Conservation (phyloP, 2,888 invertebrate species). For the Cartodere bifasciata region DNA sequence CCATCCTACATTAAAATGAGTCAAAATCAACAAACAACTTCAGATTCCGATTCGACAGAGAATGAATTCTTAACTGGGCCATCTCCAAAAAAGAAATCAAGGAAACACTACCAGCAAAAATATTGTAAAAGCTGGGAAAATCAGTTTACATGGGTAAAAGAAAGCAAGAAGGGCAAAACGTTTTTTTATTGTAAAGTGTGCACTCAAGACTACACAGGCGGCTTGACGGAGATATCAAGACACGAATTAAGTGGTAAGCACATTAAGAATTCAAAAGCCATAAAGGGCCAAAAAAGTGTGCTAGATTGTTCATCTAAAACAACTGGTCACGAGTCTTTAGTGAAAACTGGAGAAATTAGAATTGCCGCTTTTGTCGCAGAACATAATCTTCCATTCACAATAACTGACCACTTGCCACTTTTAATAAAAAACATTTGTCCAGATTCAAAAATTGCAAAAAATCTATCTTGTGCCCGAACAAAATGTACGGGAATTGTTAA, state of each 20-base stretch:
- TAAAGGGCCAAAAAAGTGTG: no score
- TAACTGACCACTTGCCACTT: not conserved
- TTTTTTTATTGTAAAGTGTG: conserved; percentile 11
- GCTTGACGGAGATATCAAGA: conserved; percentile 11
- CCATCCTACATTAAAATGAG: no score
- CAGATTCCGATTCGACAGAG: no score
- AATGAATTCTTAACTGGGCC: no score
- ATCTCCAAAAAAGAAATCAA: no score
- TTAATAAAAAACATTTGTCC: not conserved
- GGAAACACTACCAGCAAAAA: no score
- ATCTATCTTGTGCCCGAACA: not conserved
- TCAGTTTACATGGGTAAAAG: no score
- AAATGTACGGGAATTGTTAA: not conserved
- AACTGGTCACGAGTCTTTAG: no score
- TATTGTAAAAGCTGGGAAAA: no score
- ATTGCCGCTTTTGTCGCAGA: not conserved
- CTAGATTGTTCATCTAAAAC: no score
- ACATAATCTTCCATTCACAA: not conserved
- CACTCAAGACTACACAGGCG: conserved; percentile 12
- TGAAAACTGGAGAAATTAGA: not conserved
- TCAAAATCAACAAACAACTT: no score
- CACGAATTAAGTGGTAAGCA: conserved; percentile 9
- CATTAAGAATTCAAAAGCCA: conserved; percentile 6
- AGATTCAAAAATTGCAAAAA: not conserved
- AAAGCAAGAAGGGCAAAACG: conserved; percentile 11